Evolutionary conservation across 92 coral and sea anemone genomes (phyloP).

Genomic region (Anthopleura xanthogrammica): DNA sequence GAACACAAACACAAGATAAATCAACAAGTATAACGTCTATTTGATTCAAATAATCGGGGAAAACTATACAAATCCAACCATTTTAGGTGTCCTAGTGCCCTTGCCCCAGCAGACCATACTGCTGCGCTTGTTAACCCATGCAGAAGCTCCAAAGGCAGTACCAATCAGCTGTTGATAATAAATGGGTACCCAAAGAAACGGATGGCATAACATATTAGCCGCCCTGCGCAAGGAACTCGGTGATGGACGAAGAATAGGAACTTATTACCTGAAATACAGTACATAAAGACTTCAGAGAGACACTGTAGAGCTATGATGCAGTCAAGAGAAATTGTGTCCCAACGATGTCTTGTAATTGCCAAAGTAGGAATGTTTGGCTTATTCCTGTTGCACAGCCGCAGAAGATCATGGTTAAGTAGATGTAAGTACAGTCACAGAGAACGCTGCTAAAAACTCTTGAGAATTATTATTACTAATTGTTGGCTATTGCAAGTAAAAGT

Average conservation of each 20-base stretch:
- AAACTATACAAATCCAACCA: too few relatives aligned
- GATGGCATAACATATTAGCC: conserved; percentile 67
- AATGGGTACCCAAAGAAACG: conserved; percentile 81
- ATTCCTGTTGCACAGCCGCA: conserved; percentile 83
- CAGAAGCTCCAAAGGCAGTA: conserved; percentile 79
- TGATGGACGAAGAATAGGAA: conserved; percentile 71
- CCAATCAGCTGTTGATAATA: conserved; percentile 80
- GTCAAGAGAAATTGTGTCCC: conserved; percentile 91
- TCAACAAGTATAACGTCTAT: conserved; percentile 9
- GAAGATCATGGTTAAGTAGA: conserved; percentile 67
- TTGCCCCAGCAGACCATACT: conserved; percentile 95
- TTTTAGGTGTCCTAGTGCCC: conserved; percentile 75
- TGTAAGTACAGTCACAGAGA: conserved; percentile 42
- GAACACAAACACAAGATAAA: too few relatives aligned
- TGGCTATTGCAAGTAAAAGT: too few relatives aligned
- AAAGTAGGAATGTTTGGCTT: conserved; percentile 75
- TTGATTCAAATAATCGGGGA: too few relatives aligned
- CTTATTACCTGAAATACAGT: conserved; percentile 59
- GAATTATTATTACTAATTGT: background rate
- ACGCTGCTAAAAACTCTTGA: conserved; percentile 50
- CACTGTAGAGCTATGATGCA: conserved; percentile 80
- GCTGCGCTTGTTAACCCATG: conserved; percentile 89
- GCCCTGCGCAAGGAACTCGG: conserved; percentile 62
- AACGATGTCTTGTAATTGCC: conserved; percentile 90
- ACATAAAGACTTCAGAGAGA: conserved; percentile 66